Evolutionary conservation across 2,888 invertebrate species (phyloP).

Genomic region (Brenthis ino): DNA sequence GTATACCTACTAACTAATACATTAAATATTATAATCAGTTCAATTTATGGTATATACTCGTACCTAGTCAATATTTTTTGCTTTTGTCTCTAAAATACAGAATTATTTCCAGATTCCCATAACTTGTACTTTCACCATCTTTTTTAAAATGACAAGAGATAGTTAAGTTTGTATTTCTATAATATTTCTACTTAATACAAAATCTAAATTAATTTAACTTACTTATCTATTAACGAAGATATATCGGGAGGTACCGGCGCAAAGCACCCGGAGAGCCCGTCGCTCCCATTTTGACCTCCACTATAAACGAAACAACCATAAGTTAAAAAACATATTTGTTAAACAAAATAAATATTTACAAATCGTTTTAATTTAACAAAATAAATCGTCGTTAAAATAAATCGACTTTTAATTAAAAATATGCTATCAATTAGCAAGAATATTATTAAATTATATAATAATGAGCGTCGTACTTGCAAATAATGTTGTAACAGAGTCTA

Average conservation of each 20-base stretch:
- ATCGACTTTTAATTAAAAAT: too few species aligned
- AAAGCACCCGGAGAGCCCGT: slow-evolving; percentile 66
- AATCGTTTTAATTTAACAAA: too few species aligned
- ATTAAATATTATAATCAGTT: too few species aligned
- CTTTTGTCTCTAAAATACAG: not conserved
- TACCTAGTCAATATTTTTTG: not conserved
- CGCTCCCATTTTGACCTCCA: slow-evolving; percentile 73
- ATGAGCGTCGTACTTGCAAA: too few species aligned
- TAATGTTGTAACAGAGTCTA: too few species aligned
- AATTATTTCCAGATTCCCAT: too few species aligned
- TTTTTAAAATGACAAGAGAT: not conserved
- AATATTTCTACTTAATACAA: not conserved
- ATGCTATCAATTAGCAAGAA: too few species aligned
- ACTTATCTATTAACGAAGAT: slow-evolving; percentile 79
- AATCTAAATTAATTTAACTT: slow-evolving; percentile 40
- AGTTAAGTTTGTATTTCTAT: not conserved
- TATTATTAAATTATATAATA: too few species aligned
- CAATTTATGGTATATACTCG: too few species aligned
- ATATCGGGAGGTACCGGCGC: slow-evolving; percentile 76
- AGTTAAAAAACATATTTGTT: not conserved
- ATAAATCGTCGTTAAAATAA: too few species aligned
- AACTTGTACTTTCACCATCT: not conserved
- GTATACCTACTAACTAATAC: too few species aligned
- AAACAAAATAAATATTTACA: too few species aligned
- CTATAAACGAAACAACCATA: slow-evolving; percentile 47